Evolutionary conservation across 2,888 invertebrate species (phyloP), one percentile per base, ranked within the genome.

Genomic region (Drosophila paracracens): DNA sequence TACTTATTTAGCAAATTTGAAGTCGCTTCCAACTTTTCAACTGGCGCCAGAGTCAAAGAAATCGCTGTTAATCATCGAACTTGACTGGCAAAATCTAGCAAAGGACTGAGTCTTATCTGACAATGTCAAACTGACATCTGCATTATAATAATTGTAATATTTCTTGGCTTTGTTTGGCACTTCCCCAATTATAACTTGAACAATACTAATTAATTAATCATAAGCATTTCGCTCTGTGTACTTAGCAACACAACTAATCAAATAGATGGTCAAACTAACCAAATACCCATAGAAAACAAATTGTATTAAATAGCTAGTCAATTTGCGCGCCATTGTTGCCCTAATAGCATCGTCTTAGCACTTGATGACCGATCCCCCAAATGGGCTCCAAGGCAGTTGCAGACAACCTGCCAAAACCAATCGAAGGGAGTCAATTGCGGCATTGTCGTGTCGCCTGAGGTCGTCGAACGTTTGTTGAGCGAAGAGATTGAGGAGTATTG

Each of bases 381-480:
- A 21, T 43, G 11, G 40, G 33, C 36, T 36, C 36, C 36, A 4
- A 53, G 53, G 13, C 54, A 27, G 16, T 10, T 29, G n/a, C 27
- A 54, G 29, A 48, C 66, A 68, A 61, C 69, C 56, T 70, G 79
- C 77, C 65, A 74, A 75, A 83, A 77, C 81, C 89, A 85, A 89
- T 85, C 77, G 84, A 87, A 89, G 79, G 79, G 79, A 85, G 87
- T 89, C 89, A 87, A 84, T 87, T 87, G 84, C 82, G 71, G 71
- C 82, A 76, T 82, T 82, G 69, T 63, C 77, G 77, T 76, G 57
- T 74, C 69, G 64, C 68, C 67, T 48, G 66, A 57, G 82, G 82
- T 82, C 79, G 60, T 67, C 74, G 81, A 66, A 74, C 74, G 69
- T 46, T 51, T 61, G 48, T 18, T 31, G 31, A 10, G 62, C 21